A percentile compares a stretch with the other conserved stretches of the same genome.
Conservation (phyloP, 2,113 vertebrate genomes). For the Athene cunicularia region DNA sequence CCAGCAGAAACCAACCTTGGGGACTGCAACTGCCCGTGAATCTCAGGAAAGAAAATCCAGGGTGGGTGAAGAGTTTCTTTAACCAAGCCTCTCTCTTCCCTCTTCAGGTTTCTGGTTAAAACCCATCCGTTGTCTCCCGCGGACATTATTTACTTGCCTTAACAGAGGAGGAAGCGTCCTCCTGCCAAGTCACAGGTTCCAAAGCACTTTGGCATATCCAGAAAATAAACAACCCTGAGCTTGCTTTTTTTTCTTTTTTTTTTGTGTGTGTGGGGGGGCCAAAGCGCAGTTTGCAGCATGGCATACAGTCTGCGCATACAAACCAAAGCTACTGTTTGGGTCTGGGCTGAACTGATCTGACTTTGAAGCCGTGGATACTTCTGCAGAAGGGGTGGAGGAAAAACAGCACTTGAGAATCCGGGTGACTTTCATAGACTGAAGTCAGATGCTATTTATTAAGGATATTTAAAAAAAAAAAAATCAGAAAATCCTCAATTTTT, state of each 20-base stretch:
- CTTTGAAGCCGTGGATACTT: not conserved
- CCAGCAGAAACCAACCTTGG: not conserved
- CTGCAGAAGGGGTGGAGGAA: not conserved
- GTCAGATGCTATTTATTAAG: accelerated
- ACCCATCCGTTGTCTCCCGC: not conserved
- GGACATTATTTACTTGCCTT: not conserved
- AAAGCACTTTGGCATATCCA: constrained; percentile 18
- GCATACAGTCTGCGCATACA: accelerated
- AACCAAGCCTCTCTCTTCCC: not conserved
- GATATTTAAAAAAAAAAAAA: accelerated
- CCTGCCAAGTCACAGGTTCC: constrained; percentile 34
- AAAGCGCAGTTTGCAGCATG: not conserved
- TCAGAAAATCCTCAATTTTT: not conserved
- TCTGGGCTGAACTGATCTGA: not conserved
- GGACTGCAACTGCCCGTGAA: not conserved
- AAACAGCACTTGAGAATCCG: not conserved
- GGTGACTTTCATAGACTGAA: not conserved
- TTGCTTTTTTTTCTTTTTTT: not conserved
- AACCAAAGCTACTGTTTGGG: not conserved
- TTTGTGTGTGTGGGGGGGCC: too few relatives aligned
- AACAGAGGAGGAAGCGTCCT: not conserved
- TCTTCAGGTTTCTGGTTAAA: constrained; percentile 16
- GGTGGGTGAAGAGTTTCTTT: not conserved
- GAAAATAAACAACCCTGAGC: constrained; percentile 14
- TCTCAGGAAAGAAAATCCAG: not conserved